A percentile compares a stretch with the other conserved stretches of the same genome.
Conservation (phyloP, 1,140 invertebrate genomes). For the Oppia nitens region DNA sequence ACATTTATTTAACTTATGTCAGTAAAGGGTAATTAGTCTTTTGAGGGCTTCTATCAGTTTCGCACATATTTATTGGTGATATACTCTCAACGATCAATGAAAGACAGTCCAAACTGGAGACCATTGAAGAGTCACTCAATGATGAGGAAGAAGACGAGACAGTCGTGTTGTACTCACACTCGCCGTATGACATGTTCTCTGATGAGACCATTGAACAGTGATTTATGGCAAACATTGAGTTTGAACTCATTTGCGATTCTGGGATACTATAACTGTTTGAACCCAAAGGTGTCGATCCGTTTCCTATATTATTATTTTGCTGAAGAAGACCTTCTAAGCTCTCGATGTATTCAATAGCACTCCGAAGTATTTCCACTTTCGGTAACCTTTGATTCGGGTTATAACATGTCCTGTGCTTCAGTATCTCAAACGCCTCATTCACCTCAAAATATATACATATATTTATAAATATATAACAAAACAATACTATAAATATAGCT, state of each 20-base stretch:
- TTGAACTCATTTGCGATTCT: too few relatives aligned
- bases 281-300: not conserved
- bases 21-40: too few relatives aligned
- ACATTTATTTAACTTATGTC: too few relatives aligned
- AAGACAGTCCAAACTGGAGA: not conserved
- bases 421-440: conserved; percentile 91
- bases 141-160: not conserved
- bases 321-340: conserved; percentile 69
- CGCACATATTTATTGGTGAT: not conserved
- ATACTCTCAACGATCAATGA: not conserved
- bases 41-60: too few relatives aligned
- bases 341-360: conserved; percentile 96
- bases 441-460: too few relatives aligned
- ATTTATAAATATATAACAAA: too few relatives aligned
- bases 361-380: conserved; percentile 89
- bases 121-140: not conserved
- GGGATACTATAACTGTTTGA: too few relatives aligned
- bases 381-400: conserved; percentile 88
- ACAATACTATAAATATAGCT: too few relatives aligned
- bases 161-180: too few relatives aligned
- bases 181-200: too few relatives aligned
- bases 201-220: too few relatives aligned
- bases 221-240: not conserved
- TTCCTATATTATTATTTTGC: not conserved
- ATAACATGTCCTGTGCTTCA: conserved; percentile 76